Base-by-base conservation (phyloP, 1,140 invertebrate genomes). In the Caenorhabditis latens region DNA sequence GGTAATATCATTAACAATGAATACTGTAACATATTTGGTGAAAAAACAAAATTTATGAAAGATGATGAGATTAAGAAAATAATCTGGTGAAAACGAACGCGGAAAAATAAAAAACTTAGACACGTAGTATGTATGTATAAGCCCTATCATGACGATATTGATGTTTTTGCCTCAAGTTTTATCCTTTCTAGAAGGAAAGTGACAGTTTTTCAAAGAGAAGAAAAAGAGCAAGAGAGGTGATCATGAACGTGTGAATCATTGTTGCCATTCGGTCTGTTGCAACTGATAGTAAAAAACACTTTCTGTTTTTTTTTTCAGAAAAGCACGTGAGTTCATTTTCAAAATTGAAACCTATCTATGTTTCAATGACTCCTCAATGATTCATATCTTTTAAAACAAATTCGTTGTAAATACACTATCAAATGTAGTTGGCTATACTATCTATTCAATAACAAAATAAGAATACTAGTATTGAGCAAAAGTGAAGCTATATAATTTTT, bases 221-320 rank as follows among this genome's bases (percentile, higher is more conserved):
- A 50, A 50, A 24, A 79, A 50, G n/a, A 79, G 71, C 19, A 79
- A 79, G 11, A 50, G 46, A 53, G 13, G 16, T 53, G 71, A 79
- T 79, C 71, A 79, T 79, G 71, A 79, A 50, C 40, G 71, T n/a
- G 24, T 79, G 71, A 79, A 79, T 79, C 46, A 79, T 53, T 79
- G 46, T 53, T 79, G 46, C 71, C n/a, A 24, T 50, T 50, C 71
- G 19, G n/a, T 50, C 43, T 46, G 65, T 42, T 65, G n/a, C n/a
- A 42, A 46, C 71, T 79, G 43, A 50, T 79, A 50, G 46, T 32
- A 21, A 32, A 58, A n/a, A 14, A 58, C 32, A 32, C 32, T 32
- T 32, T 32, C 6, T 53, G 61, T 63, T 63, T 21, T 24, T 32
- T 21, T 63, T 63, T 63, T 63, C 9, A 8, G 32, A 63, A 63